Evolutionary conservation across 2,797 vertebrate species (phyloP).

Genomic region (Mus minutoides): DNA sequence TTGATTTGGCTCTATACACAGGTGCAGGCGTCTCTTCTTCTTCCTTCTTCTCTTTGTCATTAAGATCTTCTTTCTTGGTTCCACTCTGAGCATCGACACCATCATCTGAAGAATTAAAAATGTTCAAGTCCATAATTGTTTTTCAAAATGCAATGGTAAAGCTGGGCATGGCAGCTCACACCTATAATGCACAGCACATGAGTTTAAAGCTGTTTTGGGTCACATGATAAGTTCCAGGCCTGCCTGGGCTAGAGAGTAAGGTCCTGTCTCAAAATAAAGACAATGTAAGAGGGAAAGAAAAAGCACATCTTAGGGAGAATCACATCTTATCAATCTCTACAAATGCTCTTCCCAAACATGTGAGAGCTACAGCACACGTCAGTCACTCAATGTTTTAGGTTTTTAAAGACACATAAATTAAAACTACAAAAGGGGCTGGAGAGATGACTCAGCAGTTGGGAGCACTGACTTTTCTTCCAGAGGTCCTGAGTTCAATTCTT

Average conservation of each 20-base stretch:
- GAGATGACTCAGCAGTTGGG: background rate
- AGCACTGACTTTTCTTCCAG: background rate
- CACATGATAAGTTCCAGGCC: background rate
- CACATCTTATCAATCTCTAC: background rate
- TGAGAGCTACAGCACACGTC: background rate
- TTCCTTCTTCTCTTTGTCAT: slow-evolving; percentile 98
- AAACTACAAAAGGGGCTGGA: slow-evolving; percentile 8
- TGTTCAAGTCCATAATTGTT: slow-evolving; percentile 22
- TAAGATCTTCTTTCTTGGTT: slow-evolving; percentile 97
- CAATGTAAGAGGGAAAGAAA: too few species aligned
- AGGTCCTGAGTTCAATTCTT: background rate
- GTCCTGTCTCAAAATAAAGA: background rate
- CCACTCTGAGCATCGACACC: slow-evolving; percentile 91
- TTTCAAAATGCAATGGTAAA: slow-evolving; percentile 24
- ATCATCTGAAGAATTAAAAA: slow-evolving; percentile 90
- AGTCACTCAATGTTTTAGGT: background rate
- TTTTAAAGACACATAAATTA: background rate
- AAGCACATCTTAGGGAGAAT: background rate
- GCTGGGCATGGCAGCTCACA: background rate
- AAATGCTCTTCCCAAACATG: slow-evolving; percentile 26
- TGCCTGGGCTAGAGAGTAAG: background rate
- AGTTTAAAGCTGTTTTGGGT: background rate
- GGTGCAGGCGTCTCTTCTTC: slow-evolving; percentile 93
- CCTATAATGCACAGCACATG: background rate
- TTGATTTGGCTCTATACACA: slow-evolving; percentile 92